A percentile compares a stretch with the other conserved stretches of the same genome.
phyloP scores from a whole-genome alignment of 2,797 vertebrate species.

The Heliangelus exortis region DNA sequence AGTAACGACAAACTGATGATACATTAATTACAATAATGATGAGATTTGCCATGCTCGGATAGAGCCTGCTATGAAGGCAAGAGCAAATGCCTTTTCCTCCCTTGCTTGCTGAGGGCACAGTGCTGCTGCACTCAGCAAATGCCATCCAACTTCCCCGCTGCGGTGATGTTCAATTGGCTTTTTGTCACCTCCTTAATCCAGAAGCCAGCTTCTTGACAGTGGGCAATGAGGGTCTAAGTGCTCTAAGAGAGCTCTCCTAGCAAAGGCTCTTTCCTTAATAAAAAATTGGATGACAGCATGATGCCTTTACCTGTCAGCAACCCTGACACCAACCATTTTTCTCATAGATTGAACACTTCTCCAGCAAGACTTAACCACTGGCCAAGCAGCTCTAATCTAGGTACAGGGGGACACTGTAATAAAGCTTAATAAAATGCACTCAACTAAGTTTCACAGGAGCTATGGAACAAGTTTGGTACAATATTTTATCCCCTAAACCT shows the following conservation, averaged over 20 bases:
- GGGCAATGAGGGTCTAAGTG: background rate
- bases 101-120: background rate
- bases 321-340: conserved; percentile 1
- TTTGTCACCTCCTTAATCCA: conserved; percentile 33
- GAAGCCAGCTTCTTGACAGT: background rate
- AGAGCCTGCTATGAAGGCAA: background rate
- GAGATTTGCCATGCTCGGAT: background rate
- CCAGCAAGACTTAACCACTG: background rate
- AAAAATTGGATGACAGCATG: conserved; percentile 27
- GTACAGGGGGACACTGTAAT: background rate
- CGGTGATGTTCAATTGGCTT: background rate
- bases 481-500: background rate
- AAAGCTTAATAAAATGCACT: background rate
- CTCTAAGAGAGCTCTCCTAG: background rate
- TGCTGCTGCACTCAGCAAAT: background rate
- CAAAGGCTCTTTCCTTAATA: background rate
- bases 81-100: background rate
- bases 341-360: conserved; percentile 12
- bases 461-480: background rate
- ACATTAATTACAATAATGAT: background rate
- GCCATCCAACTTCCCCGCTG: background rate
- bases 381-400: background rate
- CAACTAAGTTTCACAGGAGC: background rate
- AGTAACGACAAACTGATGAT: conserved; percentile 34
- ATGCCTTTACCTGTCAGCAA: conserved; percentile 3